Evolutionary conservation across 2,888 invertebrate genomes (phyloP), one percentile per base, ranked within the genome.

Genomic region (Podabrus alpinus): DNA sequence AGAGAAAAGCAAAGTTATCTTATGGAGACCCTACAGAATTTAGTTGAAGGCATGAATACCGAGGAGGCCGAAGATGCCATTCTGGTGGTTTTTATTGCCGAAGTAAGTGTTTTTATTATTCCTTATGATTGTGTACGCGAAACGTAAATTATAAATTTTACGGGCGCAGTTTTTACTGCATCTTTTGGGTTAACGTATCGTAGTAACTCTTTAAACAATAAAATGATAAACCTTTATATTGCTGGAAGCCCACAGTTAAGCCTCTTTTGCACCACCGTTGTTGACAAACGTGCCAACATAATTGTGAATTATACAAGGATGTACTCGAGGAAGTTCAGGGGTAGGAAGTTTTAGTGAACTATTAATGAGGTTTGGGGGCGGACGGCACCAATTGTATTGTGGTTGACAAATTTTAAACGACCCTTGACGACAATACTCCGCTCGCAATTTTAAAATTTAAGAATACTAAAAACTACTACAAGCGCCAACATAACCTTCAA

Each of bases 1-100:
- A 89, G 98, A 61, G 95, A 96, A 79, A 94, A 95, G 81, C 95
- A 97, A 84, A 94, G 91, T 80, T 98, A 98, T 87, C 89, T 98
- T 59, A 89, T 95, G 86, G 91, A 94, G 21, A 97, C 98, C 0
- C 88, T 98, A 69, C 93, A 94, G 87, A 95, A 95, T 86, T 88
- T 98, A 19, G 88, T 98, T 68, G 92, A 92, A 73, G 94, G 94
- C 69, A 93, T 98, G 92, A 92, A 89, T 68, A 88, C 90, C 2
- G 89, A 90, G 9, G 93, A 94, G 79, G 92, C 92, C 68, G 90
- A 92, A n/a, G 94, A 95, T 84, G 92, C 94, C 0, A 88, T 97
- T 17, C 94, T 98, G 75, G 92, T 97, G 7, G 93, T 98, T 2
- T 94, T 95, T 84, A 92, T 97, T 66, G 97, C 96, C 0, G 97